Base-by-base conservation (phyloP, 2,113 vertebrate genomes). In the Neopipo cinnamomea region DNA sequence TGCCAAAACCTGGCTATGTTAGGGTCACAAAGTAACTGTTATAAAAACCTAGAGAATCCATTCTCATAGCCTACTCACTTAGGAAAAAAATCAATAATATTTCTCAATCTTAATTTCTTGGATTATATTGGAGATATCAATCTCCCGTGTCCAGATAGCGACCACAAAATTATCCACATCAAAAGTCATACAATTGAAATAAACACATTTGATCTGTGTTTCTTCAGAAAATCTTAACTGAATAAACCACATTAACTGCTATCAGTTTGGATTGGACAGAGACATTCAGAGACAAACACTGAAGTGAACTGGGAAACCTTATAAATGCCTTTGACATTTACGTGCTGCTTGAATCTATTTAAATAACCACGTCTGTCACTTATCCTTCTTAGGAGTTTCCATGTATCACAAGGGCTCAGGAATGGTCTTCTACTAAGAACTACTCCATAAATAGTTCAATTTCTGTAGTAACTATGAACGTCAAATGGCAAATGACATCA, bases 331-430 rank as follows among this genome's bases (percentile, higher is more conserved):
- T 96, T 96, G 95, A 91, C 96, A 93, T 97, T 96, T 96, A 97
- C 61, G 8, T 95, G 93, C 73, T 80, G 59, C 93, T 75, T 93
- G 93, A 83, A 52, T 85, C 95, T 96, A 91, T 97, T 96, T 96
- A 96, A 97, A 96, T 94, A 95, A 91, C 92, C 74, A 67, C 6
- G 52, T 95, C 93, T 94, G 94, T 96, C 95, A 92, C 58, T 97
- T 97, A 97, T 97, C 97, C 97, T 96, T 88, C 96, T 97, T 97
- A 97, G 92, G 88, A 94, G 74, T 95, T 96, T 97, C 92, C 95
- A 77, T 62, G 59, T 91, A 88, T 94, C 83, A 77, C 89, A 92
- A 83, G 79, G 95, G 95, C 95, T 97, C 96, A 97, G 81, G 79
- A 85, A 70, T 37, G 52, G 85, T 70, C 91, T 77, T 35, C 92